These are phyloP conservation scores for Amphimallon solstitiale DNA, from an alignment of 2,888 invertebrate genomes.

Conservation along the genomic window DNA sequence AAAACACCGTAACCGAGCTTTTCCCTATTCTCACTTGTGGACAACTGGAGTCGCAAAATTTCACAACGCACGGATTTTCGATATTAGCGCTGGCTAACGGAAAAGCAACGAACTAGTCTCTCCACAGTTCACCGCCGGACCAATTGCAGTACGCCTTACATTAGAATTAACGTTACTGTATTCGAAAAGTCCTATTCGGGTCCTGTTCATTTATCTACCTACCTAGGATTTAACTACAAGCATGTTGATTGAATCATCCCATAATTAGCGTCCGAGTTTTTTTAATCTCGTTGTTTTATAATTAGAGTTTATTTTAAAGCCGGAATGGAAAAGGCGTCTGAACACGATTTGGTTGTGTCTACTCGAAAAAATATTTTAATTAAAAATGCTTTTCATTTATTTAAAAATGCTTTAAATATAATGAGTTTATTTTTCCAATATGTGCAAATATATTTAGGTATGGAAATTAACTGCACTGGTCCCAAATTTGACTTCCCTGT, in stretches of 20 bases:
- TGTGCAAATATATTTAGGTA: too few species aligned
- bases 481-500: too few species aligned
- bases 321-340: not conserved
- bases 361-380: too few species aligned
- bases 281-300: not conserved
- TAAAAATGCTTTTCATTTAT: too few species aligned
- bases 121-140: conserved; percentile 11
- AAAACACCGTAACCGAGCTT: conserved; percentile 11
- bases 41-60: conserved; percentile 45
- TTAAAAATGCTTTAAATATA: too few species aligned
- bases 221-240: not conserved
- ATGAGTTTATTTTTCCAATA: too few species aligned
- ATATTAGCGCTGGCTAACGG: conserved; percentile 49
- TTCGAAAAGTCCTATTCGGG: not conserved
- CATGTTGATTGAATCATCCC: conserved; percentile 4
- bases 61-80: conserved; percentile 49
- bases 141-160: conserved; percentile 42
- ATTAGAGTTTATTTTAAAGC: conserved; percentile 8
- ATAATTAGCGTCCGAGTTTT: not conserved
- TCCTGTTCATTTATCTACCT: not conserved
- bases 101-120: conserved; percentile 43
- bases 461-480: too few species aligned
- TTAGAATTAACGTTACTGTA: conserved; percentile 36
- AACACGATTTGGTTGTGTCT: too few species aligned
- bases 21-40: conserved; percentile 40